Evolutionary conservation across 1,140 invertebrate genomes (phyloP), one percentile per base, ranked within the genome.

Genomic region (Leptopilina boulardi): DNA sequence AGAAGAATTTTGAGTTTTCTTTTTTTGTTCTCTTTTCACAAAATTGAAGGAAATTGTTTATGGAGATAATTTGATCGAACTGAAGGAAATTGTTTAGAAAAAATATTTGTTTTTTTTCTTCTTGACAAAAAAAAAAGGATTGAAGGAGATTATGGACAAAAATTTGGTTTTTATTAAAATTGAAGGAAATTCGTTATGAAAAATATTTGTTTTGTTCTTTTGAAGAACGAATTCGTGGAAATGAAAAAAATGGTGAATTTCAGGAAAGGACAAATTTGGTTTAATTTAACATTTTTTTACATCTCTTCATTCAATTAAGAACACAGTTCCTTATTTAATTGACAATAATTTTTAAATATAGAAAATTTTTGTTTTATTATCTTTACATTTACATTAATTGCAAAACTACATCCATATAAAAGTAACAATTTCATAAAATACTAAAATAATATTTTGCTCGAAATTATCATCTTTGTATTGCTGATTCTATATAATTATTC

Each of bases 231-330:
- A 41, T 41, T 3, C 51, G 30, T 19, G 38, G 26, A 81, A 81
- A 77, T 81, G 77, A 75, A 77, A 74, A 75, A 71, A 26, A 70
- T 59, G 23, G 8, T 13, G 71, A 59, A 0, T 38, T 38, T 38
- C 9, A 38, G 34, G 34, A 9, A 41, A 71, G 71, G 30, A 10
- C 34, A 76, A 38, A 30, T 18, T 54, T 81, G 19, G 47, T 78
- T 81, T 70, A 78, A 73, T 81, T 75, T 56, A 72, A 42, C 77
- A 78, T 30, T 54, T 74, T 81, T 78, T 74, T 77, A 75, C 76
- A 59, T 66, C 21, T 70, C 73, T 74, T 51, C 77, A 38, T 6
- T 38, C 4, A 9, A 38, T 30, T 30, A 38, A 6, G 9, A 4
- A 38, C 34, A 38, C 9, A 38, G 6, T 70, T n/a, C 4, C 15